Evolutionary conservation across 1,140 invertebrate genomes (phyloP).

Genomic region (Rhagoletis pomonella): DNA sequence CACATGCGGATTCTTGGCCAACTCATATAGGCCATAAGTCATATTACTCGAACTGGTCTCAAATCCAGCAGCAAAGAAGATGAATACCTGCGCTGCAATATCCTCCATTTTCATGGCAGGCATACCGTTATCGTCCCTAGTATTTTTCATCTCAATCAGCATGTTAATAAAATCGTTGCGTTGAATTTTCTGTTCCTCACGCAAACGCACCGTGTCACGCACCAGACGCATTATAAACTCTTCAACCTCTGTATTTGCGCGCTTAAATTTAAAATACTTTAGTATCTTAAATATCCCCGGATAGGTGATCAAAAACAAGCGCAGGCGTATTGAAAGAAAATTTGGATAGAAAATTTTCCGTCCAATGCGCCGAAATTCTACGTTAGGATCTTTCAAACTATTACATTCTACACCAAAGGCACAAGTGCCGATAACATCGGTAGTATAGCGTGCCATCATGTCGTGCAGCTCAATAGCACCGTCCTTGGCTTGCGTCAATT

Average conservation of each 20-base stretch:
- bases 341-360: slow-evolving; percentile 63
- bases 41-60: slow-evolving; percentile 78
- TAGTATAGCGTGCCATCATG: slow-evolving; percentile 75
- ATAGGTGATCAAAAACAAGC: not conserved
- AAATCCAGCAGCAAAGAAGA: slow-evolving; percentile 77
- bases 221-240: slow-evolving; percentile 74
- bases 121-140: slow-evolving; percentile 28
- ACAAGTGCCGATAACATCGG: slow-evolving; percentile 78
- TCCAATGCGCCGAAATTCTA: slow-evolving; percentile 75
- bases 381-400: slow-evolving; percentile 61
- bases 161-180: slow-evolving; percentile 78
- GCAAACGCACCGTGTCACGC: slow-evolving; percentile 71
- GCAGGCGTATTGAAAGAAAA: not conserved
- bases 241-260: slow-evolving; percentile 74
- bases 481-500: not conserved
- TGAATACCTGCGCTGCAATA: slow-evolving; percentile 73
- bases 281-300: not conserved
- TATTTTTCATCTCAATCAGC: slow-evolving; percentile 75
- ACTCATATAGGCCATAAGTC: slow-evolving; percentile 73
- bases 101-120: slow-evolving; percentile 52
- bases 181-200: slow-evolving; percentile 66
- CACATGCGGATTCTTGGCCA: slow-evolving; percentile 76
- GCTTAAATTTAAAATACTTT: not conserved
- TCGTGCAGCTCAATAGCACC: slow-evolving; percentile 66
- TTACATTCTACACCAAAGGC: slow-evolving; percentile 50